Evolutionary conservation across 2,888 invertebrate species (phyloP).

Genomic region (Coronaproctus castanopsis): DNA sequence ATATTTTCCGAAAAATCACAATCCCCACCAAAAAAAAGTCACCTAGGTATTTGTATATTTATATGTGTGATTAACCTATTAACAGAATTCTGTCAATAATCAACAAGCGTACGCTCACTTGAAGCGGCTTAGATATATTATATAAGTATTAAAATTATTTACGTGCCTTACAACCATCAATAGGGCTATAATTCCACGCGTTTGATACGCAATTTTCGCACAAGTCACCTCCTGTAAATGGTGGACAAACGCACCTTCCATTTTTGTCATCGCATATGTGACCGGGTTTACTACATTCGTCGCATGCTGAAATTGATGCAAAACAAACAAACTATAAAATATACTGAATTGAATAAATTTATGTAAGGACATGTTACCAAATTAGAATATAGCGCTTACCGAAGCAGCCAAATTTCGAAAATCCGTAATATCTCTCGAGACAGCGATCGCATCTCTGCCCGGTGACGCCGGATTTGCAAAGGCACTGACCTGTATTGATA

Average conservation of each 20-base stretch:
- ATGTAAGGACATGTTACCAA: neutral
- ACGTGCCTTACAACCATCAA: constrained; percentile 46
- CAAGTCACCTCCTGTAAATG: constrained; percentile 56
- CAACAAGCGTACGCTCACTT: too few species aligned
- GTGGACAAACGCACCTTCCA: constrained; percentile 84
- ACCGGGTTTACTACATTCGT: constrained; percentile 53
- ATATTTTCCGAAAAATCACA: too few species aligned
- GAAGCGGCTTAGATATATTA: too few species aligned
- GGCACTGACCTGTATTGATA: constrained; percentile 62
- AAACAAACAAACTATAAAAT: too few species aligned
- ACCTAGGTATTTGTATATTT: too few species aligned
- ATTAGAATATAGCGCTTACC: too few species aligned
- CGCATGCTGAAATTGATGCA: constrained; percentile 39
- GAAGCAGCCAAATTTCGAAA: constrained; percentile 53
- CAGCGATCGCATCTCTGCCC: constrained; percentile 54
- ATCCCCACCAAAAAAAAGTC: too few species aligned
- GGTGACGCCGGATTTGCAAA: constrained; percentile 60
- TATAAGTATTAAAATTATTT: neutral
- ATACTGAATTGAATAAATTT: neutral
- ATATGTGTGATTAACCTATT: too few species aligned
- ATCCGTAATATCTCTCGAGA: constrained; percentile 54
- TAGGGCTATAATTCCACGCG: constrained; percentile 54
- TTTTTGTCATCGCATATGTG: constrained; percentile 75
- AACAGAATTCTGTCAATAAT: too few species aligned
- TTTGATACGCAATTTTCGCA: constrained; percentile 65